These are phyloP conservation scores for Ceratina japonica DNA, from an alignment of 1,140 invertebrate species.

Conservation along the genomic window DNA sequence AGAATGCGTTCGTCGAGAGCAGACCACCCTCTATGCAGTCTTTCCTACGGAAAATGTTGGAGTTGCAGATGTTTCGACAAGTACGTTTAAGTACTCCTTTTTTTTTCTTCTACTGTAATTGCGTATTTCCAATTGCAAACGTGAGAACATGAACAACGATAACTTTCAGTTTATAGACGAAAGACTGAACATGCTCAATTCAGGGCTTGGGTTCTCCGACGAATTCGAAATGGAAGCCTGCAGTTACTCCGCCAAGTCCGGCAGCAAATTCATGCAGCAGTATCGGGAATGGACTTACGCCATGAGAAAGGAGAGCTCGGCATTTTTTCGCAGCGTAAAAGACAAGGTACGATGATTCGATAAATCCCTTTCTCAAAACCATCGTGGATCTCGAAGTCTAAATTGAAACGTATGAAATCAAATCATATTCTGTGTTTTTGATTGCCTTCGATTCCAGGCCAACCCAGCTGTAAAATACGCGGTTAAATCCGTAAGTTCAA, in stretches of 20 bases:
- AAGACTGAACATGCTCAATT: conserved; percentile 92
- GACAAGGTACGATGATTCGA: conserved; percentile 82
- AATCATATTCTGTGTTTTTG: conserved; percentile 21
- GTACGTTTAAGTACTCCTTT: conserved; percentile 77
- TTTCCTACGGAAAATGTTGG: conserved; percentile 93
- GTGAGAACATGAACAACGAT: conserved; percentile 7
- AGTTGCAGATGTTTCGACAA: conserved; percentile 97
- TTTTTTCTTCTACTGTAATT: background rate
- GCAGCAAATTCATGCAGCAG: conserved; percentile 87
- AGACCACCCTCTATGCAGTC: conserved; percentile 90
- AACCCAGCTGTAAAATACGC: conserved; percentile 91
- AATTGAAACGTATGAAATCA: background rate
- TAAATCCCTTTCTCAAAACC: conserved; percentile 6
- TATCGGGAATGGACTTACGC: conserved; percentile 87
- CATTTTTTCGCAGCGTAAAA: conserved; percentile 88
- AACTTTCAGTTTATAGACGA: conserved; percentile 92
- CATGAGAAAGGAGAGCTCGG: conserved; percentile 84
- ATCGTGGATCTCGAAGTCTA: background rate
- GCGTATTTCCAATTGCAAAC: background rate
- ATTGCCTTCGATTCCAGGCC: conserved; percentile 81
- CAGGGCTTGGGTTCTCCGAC: conserved; percentile 93
- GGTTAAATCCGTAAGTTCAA: conserved; percentile 86
- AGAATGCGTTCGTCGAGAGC: conserved; percentile 91
- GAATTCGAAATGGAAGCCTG: conserved; percentile 96
- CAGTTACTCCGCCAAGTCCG: conserved; percentile 90